phyloP scores from a whole-genome alignment of 2,113 vertebrate genomes.

The Rhineura floridana region DNA sequence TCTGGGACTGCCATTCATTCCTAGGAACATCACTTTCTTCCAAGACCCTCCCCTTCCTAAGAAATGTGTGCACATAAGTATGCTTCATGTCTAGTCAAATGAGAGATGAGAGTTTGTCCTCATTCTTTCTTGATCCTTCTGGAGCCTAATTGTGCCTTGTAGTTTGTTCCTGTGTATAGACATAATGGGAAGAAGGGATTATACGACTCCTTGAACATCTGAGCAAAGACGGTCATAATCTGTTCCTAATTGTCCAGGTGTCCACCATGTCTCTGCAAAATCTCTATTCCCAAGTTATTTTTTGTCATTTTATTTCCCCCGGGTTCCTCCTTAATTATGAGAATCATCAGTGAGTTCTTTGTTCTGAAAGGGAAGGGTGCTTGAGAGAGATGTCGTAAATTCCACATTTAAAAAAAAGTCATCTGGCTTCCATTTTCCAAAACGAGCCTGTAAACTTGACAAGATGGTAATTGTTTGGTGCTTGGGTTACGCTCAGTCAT shows the following conservation, averaged over 20 bases:
- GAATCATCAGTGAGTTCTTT: constrained; percentile 37
- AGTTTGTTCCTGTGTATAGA: not conserved
- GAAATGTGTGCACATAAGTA: not conserved
- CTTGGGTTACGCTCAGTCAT: not conserved
- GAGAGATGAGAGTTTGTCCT: not conserved
- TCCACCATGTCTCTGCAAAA: not conserved
- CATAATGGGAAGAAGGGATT: not conserved
- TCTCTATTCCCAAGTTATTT: not conserved
- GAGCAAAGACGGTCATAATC: constrained; percentile 20
- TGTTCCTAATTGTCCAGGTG: constrained; percentile 28
- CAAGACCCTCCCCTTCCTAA: not conserved
- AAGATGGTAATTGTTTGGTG: not conserved
- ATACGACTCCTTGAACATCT: not conserved
- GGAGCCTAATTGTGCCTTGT: not conserved
- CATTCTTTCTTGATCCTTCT: not conserved
- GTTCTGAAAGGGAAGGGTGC: constrained; percentile 41
- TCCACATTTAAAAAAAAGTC: constrained; percentile 26
- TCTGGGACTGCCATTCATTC: not conserved
- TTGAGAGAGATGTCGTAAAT: not conserved
- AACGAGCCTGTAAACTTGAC: constrained; percentile 39
- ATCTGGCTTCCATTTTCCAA: constrained; percentile 42
- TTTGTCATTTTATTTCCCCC: not conserved
- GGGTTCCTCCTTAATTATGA: not conserved
- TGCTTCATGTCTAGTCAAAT: not conserved
- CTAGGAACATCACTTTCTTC: not conserved